Percentiles rank a stretch among this genome's conserved stretches.
These are phyloP conservation scores for Yponomeuta sedellus DNA, from an alignment of 2,888 invertebrate species.

Conservation along the genomic window DNA sequence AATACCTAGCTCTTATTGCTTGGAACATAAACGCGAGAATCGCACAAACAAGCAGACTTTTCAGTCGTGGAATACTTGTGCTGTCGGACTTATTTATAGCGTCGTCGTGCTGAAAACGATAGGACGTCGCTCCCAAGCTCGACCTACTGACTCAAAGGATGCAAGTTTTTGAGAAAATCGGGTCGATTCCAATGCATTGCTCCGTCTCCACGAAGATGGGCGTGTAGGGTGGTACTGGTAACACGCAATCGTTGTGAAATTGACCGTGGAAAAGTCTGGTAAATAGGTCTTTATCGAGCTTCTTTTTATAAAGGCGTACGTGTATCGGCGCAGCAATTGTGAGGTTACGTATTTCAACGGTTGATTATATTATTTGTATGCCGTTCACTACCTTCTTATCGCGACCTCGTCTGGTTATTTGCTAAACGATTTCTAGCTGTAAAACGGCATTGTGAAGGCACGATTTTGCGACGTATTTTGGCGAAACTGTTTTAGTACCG, in stretches of 20 bases:
- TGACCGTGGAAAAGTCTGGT: too few relatives aligned
- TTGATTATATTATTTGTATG: not conserved
- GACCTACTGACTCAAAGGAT: conserved; percentile 1
- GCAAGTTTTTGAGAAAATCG: not conserved
- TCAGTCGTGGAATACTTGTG: not conserved
- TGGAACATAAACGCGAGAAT: not conserved
- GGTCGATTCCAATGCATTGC: not conserved
- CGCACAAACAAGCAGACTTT: not conserved
- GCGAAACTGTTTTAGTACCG: not conserved
- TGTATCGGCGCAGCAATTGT: not conserved
- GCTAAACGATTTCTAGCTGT: not conserved
- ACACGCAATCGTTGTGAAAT: not conserved
- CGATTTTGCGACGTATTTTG: not conserved
- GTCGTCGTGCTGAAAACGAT: not conserved
- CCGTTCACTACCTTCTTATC: not conserved
- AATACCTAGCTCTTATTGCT: not conserved
- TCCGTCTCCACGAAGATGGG: not conserved
- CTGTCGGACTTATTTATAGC: not conserved
- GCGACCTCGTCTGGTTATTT: not conserved
- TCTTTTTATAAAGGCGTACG: too few relatives aligned
- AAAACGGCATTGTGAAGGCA: not conserved
- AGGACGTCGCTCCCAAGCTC: conserved; percentile 5
- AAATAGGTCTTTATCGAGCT: too few relatives aligned
- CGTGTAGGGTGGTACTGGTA: not conserved
- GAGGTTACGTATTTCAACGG: not conserved